phyloP scores from a whole-genome alignment of 1,140 invertebrate species.

The Theocolax elegans region DNA sequence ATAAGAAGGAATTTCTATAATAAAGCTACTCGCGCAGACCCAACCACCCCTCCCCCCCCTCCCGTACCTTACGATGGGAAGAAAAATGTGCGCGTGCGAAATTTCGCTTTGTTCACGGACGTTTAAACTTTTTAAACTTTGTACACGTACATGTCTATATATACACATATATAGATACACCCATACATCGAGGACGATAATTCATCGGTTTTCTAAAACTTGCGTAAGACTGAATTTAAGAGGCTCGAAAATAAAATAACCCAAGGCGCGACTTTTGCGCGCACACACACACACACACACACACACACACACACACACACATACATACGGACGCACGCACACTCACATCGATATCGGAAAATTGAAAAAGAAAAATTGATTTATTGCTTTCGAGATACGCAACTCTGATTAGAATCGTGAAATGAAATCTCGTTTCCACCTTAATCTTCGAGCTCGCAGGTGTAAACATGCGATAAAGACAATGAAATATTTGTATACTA shows the following conservation, averaged over 20 bases:
- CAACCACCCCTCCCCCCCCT: no score
- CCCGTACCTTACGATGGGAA: neutral
- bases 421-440: slow-evolving; percentile 12
- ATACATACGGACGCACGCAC: no score
- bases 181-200: no score
- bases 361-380: slow-evolving; percentile 27
- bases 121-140: neutral
- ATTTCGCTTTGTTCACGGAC: neutral
- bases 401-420: slow-evolving; percentile 16
- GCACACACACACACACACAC: no score
- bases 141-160: neutral
- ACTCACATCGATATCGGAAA: slow-evolving; percentile 27
- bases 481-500: neutral
- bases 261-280: no score
- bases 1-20: slow-evolving; percentile 26
- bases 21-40: no score
- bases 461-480: no score
- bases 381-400: slow-evolving; percentile 19
- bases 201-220: no score
- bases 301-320: no score
- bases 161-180: no score
- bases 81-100: neutral
- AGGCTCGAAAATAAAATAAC: no score
- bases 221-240: no score
- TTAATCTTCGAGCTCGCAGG: slow-evolving; percentile 2